Percentiles rank a stretch among this genome's conserved stretches.
Evolutionary conservation across 2,113 vertebrate genomes (phyloP).

Genomic region (Aphelocoma coerulescens): DNA sequence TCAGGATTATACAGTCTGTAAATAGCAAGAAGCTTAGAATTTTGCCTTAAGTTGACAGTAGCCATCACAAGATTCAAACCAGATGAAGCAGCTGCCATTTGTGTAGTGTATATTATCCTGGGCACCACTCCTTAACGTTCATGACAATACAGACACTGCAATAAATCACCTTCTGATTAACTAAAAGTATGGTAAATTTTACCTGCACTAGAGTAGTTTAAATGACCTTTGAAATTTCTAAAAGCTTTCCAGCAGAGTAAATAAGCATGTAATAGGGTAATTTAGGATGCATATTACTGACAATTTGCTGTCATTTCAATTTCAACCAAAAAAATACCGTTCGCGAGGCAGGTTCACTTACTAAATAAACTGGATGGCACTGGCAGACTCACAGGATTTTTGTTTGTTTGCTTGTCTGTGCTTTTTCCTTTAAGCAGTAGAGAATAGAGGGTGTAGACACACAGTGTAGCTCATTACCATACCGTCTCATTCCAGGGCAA

Average conservation of each 20-base stretch:
- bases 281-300: not conserved
- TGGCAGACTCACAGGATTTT: not conserved
- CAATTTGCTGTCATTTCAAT: not conserved
- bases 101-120: not conserved
- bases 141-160: not conserved
- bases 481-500: not conserved
- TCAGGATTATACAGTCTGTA: not conserved
- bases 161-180: not conserved
- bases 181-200: not conserved
- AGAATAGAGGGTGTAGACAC: not conserved
- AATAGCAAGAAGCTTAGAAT: not conserved
- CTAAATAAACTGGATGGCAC: not conserved
- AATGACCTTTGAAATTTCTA: not conserved
- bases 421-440: not conserved
- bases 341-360: rapidly evolving
- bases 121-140: not conserved
- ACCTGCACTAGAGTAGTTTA: not conserved
- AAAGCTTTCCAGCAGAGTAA: not conserved
- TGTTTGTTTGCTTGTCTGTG: not conserved
- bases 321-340: not conserved
- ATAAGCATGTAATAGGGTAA: not conserved
- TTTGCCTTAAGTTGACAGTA: not conserved
- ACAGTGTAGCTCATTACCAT: not conserved
- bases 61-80: not conserved
- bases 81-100: not conserved